Conservation (phyloP, 2,888 invertebrate species). For the Parapristionchus giblindavisi region DNA sequence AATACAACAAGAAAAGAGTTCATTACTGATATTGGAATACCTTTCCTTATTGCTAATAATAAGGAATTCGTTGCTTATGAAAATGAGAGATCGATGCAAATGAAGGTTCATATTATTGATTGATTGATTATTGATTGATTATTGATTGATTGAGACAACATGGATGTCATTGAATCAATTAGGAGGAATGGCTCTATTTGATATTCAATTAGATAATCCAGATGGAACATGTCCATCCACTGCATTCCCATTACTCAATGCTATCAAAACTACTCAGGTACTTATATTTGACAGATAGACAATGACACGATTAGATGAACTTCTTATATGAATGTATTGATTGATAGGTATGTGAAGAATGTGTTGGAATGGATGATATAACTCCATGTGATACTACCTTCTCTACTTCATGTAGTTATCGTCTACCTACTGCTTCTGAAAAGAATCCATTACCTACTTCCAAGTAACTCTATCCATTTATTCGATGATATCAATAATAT, state of each 20-base stretch:
- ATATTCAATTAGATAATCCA: constrained; percentile 53
- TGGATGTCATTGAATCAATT: constrained; percentile 54
- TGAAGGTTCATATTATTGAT: constrained; percentile 44
- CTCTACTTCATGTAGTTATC: constrained; percentile 46
- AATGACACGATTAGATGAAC: not conserved
- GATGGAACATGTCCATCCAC: constrained; percentile 50
- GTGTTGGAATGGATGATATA: constrained; percentile 19
- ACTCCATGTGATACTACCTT: constrained; percentile 41
- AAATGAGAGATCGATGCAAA: constrained; percentile 47
- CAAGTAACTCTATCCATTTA: not conserved
- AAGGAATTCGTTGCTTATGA: constrained; percentile 54
- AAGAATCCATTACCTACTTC: constrained; percentile 31
- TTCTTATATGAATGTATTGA: not conserved
- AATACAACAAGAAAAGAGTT: constrained; percentile 33
- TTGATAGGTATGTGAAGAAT: constrained; percentile 32
- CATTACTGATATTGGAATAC: constrained; percentile 47
- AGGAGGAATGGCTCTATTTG: constrained; percentile 53
- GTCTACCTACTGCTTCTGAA: constrained; percentile 40
- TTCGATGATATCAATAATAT: not conserved
- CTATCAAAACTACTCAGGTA: constrained; percentile 49
- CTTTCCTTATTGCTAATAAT: constrained; percentile 42
- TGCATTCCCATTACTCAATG: constrained; percentile 45
- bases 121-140: not conserved
- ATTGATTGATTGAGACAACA: constrained; percentile 40
- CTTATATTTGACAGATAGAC: not conserved